Conservation (phyloP, 2,888 invertebrate species). For the Calliscelio sp. region DNA sequence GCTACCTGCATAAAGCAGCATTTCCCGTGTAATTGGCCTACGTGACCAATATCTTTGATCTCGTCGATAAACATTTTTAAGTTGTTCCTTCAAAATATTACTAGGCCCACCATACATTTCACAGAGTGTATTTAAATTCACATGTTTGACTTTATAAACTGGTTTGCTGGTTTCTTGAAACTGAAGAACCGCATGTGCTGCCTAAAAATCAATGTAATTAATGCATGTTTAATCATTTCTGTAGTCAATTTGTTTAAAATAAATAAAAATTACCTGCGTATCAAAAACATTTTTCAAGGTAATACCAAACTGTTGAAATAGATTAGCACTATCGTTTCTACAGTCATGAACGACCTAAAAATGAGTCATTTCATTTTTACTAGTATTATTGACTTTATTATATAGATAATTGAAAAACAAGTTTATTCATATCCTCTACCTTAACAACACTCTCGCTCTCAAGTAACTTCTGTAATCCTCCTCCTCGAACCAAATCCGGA, state of each 20-base stretch:
- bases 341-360: constrained; percentile 95
- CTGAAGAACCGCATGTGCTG: constrained; percentile 96
- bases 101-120: constrained; percentile 94
- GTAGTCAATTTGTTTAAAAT: no score
- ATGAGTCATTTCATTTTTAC: no score
- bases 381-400: neutral
- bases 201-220: constrained; percentile 86
- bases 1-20: constrained; percentile 96
- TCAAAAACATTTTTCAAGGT: constrained; percentile 95
- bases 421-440: constrained; percentile 87
- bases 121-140: constrained; percentile 96
- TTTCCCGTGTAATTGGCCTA: constrained; percentile 94
- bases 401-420: neutral
- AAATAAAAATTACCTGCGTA: constrained; percentile 91
- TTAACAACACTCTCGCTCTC: constrained; percentile 94
- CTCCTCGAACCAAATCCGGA: constrained; percentile 91
- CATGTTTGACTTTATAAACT: constrained; percentile 97
- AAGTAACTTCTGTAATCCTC: constrained; percentile 92
- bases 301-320: constrained; percentile 94
- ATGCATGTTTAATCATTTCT: no score
- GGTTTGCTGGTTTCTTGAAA: constrained; percentile 96
- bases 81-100: constrained; percentile 96
- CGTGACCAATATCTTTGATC: constrained; percentile 96
- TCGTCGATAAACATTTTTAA: constrained; percentile 93
- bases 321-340: constrained; percentile 95